Percentiles rank a stretch among this genome's conserved stretches.
Conservation (phyloP, 1,140 invertebrate genomes). For the Lucilia sericata region DNA sequence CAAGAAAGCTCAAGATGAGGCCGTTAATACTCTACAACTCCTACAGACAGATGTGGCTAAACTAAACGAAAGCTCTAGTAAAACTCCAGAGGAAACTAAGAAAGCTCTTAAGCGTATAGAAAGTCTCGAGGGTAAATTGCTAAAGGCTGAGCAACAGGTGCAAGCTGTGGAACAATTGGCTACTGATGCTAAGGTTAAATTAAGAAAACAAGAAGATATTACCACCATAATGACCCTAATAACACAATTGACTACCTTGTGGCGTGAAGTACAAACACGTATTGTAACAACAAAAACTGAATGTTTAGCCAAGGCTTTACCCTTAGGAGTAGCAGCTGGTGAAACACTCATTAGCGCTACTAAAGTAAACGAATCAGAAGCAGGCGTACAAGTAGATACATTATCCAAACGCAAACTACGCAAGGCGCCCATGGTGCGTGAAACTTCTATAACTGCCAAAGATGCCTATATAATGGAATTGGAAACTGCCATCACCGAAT, state of each 20-base stretch:
- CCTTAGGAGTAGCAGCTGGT: conserved; percentile 51
- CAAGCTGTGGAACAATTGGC: conserved; percentile 72
- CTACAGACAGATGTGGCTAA: conserved; percentile 78
- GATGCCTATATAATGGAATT: conserved; percentile 84
- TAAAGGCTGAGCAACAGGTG: conserved; percentile 70
- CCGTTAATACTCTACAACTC: conserved; percentile 76
- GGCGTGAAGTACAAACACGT: conserved; percentile 73
- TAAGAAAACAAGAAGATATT: conserved; percentile 70
- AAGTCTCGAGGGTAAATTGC: conserved; percentile 73
- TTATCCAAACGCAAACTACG: conserved; percentile 69
- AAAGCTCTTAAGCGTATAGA: conserved; percentile 68
- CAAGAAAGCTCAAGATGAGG: conserved; percentile 76
- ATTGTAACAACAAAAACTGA: conserved; percentile 70
- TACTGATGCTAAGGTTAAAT: conserved; percentile 72
- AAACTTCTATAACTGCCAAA: conserved; percentile 78
- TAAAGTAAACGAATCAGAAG: conserved; percentile 79
- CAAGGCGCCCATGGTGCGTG: conserved; percentile 67
- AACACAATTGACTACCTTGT: conserved; percentile 77
- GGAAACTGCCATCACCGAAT: conserved; percentile 76
- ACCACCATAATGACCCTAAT: conserved; percentile 74
- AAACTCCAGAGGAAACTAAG: conserved; percentile 67
- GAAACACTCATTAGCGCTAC: conserved; percentile 79
- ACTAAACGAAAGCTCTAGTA: conserved; percentile 72
- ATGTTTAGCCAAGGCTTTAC: conserved; percentile 60
- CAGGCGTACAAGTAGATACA: conserved; percentile 83